Percentiles rank a stretch among this genome's conserved stretches.
phyloP scores from a whole-genome alignment of 2,113 vertebrate species.

The Speoplatyrhinus poulsoni region DNA sequence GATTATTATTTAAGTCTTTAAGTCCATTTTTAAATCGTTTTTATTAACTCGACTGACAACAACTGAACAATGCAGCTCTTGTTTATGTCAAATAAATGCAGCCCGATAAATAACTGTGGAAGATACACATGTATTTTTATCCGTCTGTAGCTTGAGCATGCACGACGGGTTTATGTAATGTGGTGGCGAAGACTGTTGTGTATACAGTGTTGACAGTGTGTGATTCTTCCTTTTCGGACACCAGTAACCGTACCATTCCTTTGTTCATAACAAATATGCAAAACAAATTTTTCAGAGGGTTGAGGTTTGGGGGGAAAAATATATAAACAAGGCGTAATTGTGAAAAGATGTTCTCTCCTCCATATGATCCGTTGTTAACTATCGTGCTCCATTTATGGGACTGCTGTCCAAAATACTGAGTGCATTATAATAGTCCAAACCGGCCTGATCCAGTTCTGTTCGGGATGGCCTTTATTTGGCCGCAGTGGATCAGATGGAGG shows the following conservation, averaged over 20 bases:
- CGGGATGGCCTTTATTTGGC: conserved; percentile 8
- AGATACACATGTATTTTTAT: conserved; percentile 3
- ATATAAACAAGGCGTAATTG: background rate
- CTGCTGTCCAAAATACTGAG: background rate
- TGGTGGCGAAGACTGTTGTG: conserved; percentile 40
- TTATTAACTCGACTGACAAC: too few relatives aligned
- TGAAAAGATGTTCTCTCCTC: background rate
- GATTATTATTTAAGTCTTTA: background rate
- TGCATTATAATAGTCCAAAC: background rate
- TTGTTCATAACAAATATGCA: background rate
- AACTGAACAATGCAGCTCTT: too few relatives aligned
- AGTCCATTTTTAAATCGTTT: too few relatives aligned
- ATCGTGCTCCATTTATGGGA: background rate
- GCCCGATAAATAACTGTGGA: too few relatives aligned
- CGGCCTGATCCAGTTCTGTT: conserved; percentile 1
- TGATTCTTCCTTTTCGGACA: conserved; percentile 23
- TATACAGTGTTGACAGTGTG: conserved; percentile 17
- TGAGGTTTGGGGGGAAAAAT: too few relatives aligned
- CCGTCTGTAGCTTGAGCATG: conserved; percentile 12
- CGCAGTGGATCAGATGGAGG: background rate
- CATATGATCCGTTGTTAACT: background rate
- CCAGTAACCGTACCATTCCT: conserved; percentile 18
- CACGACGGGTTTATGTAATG: conserved; percentile 35
- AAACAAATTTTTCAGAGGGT: background rate
- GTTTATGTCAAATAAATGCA: too few relatives aligned